Percentiles rank a stretch among this genome's conserved stretches.
Conservation (phyloP, 1,140 invertebrate genomes). For the Conopomorpha cramerella region DNA sequence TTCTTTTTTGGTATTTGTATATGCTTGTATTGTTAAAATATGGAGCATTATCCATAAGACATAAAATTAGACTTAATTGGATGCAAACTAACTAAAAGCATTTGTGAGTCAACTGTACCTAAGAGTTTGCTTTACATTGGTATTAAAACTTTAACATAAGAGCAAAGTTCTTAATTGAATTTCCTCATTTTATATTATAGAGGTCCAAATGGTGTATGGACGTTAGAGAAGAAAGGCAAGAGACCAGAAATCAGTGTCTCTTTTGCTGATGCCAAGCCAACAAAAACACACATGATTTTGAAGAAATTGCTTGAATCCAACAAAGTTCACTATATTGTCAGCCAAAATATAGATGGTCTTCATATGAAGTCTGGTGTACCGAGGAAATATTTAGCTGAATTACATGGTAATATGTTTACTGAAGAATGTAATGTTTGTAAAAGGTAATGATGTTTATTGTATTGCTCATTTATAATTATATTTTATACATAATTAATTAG, state of each 20-base stretch:
- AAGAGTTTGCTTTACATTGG: too few species aligned
- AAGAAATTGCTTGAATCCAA: conserved; percentile 77
- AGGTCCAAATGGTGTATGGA: conserved; percentile 97
- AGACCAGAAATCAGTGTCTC: conserved; percentile 84
- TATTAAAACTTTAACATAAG: too few species aligned
- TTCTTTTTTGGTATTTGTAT: too few species aligned
- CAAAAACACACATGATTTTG: conserved; percentile 93
- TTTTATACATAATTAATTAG: too few species aligned
- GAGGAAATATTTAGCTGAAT: conserved; percentile 82
- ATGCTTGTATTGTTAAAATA: too few species aligned
- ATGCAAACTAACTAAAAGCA: too few species aligned
- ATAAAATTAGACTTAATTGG: too few species aligned
- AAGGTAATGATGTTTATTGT: conserved; percentile 62
- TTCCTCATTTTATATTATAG: conserved; percentile 69
- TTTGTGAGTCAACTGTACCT: too few species aligned
- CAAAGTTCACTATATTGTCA: conserved; percentile 86
- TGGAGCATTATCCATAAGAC: too few species aligned
- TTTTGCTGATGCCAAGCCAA: conserved; percentile 91
- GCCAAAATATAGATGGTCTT: conserved; percentile 98
- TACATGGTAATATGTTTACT: conserved; percentile 98
- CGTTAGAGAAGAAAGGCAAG: conserved; percentile 89
- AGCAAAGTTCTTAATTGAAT: too few species aligned
- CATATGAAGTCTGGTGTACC: conserved; percentile 89
- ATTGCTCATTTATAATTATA: too few species aligned
- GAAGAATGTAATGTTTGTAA: conserved; percentile 92